Conservation (phyloP, 2,888 invertebrate genomes). For the Dynastes grantii region DNA sequence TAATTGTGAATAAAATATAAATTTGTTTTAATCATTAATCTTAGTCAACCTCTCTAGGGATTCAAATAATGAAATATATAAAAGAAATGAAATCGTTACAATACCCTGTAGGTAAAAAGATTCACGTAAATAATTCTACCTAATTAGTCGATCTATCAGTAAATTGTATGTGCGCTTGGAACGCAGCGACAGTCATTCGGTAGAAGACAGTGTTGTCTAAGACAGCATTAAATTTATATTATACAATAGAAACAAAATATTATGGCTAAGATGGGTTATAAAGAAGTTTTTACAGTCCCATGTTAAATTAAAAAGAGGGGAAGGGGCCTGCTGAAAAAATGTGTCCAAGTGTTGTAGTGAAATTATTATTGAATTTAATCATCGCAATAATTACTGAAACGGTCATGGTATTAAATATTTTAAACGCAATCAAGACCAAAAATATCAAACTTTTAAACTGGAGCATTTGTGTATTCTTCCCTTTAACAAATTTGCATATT, state of each 20-base stretch:
- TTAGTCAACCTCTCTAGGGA: no score
- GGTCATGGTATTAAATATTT: constrained; percentile 4
- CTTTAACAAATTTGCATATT: constrained; percentile 23
- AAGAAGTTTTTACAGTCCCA: constrained; percentile 2
- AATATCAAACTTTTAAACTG: constrained; percentile 30
- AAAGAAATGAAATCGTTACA: no score
- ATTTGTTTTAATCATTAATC: no score
- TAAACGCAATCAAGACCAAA: constrained; percentile 2
- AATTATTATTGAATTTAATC: constrained; percentile 6
- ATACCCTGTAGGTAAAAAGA: no score
- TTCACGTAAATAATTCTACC: no score
- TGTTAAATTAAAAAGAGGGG: constrained; percentile 16
- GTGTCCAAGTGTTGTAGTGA: background rate
- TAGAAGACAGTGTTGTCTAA: no score
- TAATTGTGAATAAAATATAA: no score
- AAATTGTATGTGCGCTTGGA: no score
- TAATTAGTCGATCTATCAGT: no score
- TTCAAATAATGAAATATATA: no score
- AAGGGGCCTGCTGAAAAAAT: background rate
- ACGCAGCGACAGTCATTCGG: no score
- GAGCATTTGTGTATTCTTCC: constrained; percentile 20
- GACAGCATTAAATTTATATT: background rate
- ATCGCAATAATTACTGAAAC: background rate
- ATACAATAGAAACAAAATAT: background rate
- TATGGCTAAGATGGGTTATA: constrained; percentile 12